These are phyloP conservation scores for Drosophila bocki DNA, from an alignment of 1,140 invertebrate genomes.

Conservation along the genomic window DNA sequence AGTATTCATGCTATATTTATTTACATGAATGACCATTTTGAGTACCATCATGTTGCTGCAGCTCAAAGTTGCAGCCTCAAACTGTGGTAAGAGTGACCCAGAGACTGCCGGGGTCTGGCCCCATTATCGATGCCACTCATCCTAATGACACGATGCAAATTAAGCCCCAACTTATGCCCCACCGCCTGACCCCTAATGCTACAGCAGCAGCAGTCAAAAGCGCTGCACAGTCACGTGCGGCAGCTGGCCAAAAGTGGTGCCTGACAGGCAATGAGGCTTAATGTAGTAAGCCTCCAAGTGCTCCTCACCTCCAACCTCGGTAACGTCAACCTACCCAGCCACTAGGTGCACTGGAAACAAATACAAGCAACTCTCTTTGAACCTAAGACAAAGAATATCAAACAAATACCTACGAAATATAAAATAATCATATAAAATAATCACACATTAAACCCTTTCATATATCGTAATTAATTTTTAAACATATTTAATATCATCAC, in stretches of 20 bases:
- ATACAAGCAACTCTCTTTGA: not conserved
- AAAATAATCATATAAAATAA: too few species aligned
- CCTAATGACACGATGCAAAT: slow-evolving; percentile 78
- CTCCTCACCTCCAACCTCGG: slow-evolving; percentile 1
- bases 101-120: slow-evolving; percentile 31
- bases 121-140: slow-evolving; percentile 71
- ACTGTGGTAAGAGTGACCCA: slow-evolving; percentile 22
- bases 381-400: not conserved
- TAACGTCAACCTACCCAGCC: slow-evolving; percentile 1
- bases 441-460: accelerated
- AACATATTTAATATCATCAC: not conserved
- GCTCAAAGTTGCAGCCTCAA: slow-evolving; percentile 34
- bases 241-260: slow-evolving; percentile 56
- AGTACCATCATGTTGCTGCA: slow-evolving; percentile 3
- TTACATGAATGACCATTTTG: slow-evolving; percentile 36
- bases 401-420: not conserved
- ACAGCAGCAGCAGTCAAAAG: slow-evolving; percentile 33
- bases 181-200: slow-evolving; percentile 4
- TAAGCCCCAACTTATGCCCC: slow-evolving; percentile 45
- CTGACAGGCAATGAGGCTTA: slow-evolving; percentile 65
- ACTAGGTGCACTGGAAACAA: not conserved
- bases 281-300: slow-evolving; percentile 49
- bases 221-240: slow-evolving; percentile 72
- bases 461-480: too few species aligned
- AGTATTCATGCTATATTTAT: slow-evolving; percentile 35